Evolutionary conservation across 2,113 vertebrate species (phyloP).

Genomic region (Centropristis striata): DNA sequence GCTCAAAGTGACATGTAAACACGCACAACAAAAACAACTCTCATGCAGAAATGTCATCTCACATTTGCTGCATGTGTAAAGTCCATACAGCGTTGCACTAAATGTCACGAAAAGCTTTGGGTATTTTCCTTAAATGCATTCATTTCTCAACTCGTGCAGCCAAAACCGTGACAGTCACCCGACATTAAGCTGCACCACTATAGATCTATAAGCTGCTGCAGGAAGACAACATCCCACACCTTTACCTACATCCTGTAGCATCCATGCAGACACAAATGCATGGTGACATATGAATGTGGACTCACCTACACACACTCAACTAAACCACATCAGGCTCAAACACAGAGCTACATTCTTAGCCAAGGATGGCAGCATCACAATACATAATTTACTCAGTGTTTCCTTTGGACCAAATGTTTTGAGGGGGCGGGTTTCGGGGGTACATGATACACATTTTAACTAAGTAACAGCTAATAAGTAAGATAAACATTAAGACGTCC

Average conservation of each 20-base stretch:
- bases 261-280: constrained; percentile 14
- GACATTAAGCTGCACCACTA: constrained; percentile 24
- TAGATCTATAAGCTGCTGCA: constrained; percentile 30
- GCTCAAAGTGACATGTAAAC: constrained; percentile 51
- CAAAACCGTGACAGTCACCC: not conserved
- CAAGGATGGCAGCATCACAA: not conserved
- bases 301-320: not conserved
- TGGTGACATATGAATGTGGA: not conserved
- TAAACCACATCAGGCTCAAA: constrained; percentile 1
- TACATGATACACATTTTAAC: no score
- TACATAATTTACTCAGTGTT: no score
- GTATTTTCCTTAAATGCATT: constrained; percentile 7
- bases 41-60: constrained; percentile 17
- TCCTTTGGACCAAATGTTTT: no score
- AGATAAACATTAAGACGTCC: no score
- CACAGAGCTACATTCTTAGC: constrained; percentile 25
- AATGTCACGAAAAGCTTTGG: not conserved
- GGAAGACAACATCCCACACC: constrained; percentile 24
- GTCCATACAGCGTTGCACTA: not conserved
- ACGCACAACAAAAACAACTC: constrained; percentile 30
- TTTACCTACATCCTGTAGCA: constrained; percentile 3
- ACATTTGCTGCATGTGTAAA: not conserved
- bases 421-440: no score
- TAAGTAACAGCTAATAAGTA: no score
- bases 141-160: constrained; percentile 1